Evolutionary conservation across 2,888 invertebrate species (phyloP).

Genomic region (Hyposoter didymator): DNA sequence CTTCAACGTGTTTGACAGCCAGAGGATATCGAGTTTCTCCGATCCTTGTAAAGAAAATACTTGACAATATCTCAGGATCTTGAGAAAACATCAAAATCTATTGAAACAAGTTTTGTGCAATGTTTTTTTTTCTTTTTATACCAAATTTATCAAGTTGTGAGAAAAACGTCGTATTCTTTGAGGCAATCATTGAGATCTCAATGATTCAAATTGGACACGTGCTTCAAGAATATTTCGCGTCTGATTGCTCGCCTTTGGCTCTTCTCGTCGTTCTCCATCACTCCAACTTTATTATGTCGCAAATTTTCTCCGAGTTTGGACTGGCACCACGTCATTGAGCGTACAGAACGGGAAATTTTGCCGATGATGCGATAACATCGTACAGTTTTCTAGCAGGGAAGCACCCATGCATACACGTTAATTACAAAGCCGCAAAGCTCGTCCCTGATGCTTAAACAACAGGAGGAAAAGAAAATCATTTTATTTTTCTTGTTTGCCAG

Average conservation of each 20-base stretch:
- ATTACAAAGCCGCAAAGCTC: conserved; percentile 42
- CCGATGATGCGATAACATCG: neutral
- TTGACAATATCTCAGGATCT: neutral
- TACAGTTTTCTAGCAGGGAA: neutral
- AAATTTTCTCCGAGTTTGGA: neutral
- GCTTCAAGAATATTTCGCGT: neutral
- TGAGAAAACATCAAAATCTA: neutral
- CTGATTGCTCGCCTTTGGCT: neutral
- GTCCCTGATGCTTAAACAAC: conserved; percentile 27
- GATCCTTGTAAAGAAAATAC: neutral
- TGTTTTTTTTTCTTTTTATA: neutral
- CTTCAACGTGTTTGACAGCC: conserved; percentile 17
- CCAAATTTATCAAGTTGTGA: neutral
- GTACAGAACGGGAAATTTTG: neutral
- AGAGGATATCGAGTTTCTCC: conserved; percentile 8
- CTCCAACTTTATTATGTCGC: neutral
- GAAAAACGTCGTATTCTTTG: neutral
- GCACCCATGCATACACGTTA: conserved; percentile 18
- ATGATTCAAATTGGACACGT: no score
- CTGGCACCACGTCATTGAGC: neutral
- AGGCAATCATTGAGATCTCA: neutral
- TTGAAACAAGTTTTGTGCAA: neutral
- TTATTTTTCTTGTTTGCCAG: neutral
- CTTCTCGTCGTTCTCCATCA: neutral
- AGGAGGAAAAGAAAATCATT: conserved; percentile 1